Percentiles rank a stretch among this genome's conserved stretches.
These are phyloP conservation scores for Drosophila lini DNA, from an alignment of 1,140 invertebrate species.

Conservation along the genomic window DNA sequence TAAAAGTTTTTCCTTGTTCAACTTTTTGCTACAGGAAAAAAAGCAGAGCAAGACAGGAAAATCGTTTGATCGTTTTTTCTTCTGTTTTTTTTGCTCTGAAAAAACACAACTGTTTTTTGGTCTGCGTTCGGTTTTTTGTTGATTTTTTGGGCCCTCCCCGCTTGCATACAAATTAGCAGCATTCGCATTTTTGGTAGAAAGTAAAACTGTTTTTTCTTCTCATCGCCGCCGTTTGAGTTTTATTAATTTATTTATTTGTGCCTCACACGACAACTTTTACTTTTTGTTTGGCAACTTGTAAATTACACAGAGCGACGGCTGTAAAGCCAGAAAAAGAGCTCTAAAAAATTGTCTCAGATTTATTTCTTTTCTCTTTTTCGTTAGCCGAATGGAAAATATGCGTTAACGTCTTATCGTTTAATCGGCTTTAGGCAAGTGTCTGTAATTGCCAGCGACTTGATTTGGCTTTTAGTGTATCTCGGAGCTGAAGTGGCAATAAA, in stretches of 20 bases:
- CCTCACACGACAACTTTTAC: constrained; percentile 71
- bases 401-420: constrained; percentile 23
- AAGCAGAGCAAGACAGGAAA: constrained; percentile 18
- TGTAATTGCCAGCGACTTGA: constrained; percentile 23
- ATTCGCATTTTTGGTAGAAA: constrained; percentile 81
- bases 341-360: constrained; percentile 44
- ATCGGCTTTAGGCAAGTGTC: constrained; percentile 30
- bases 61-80: constrained; percentile 57
- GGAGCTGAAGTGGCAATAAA: constrained; percentile 4
- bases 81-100: constrained; percentile 17
- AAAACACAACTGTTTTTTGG: constrained; percentile 37
- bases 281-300: constrained; percentile 73
- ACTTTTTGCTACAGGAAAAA: constrained; percentile 11
- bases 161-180: constrained; percentile 78
- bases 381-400: constrained; percentile 15
- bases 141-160: constrained; percentile 47
- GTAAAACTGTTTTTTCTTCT: constrained; percentile 75
- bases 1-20: constrained; percentile 44
- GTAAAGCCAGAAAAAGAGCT: constrained; percentile 25
- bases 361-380: constrained; percentile 25
- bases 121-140: constrained; percentile 35
- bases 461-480: constrained; percentile 37
- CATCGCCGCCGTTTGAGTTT: constrained; percentile 28
- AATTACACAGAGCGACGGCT: constrained; percentile 55
- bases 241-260: constrained; percentile 80